Evolutionary conservation across 2,113 vertebrate genomes (phyloP), one percentile per base, ranked within the genome.

Genomic region (Opisthocomus hoazin): DNA sequence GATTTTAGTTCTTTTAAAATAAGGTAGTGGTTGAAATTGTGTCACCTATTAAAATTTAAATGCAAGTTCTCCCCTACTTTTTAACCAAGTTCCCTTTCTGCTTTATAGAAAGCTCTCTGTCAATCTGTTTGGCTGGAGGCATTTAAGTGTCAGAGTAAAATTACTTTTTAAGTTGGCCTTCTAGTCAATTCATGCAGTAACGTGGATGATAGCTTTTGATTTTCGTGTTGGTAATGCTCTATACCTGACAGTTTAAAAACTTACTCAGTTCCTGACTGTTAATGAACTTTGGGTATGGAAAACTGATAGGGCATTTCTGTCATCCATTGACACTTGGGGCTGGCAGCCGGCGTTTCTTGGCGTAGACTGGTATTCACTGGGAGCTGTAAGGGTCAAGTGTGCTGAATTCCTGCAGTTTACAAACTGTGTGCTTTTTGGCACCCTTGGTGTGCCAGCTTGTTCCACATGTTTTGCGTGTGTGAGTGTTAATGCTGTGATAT

Each of bases 221-320:
- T 46, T 63, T 63, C 9, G 1, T 12, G 5, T 19, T 30, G 37
- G 19, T 63, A 27, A 37, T 12, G 27, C 32, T 56, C 10, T 45
- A 5, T 26, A 65, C 36, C 19, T 50, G 69, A 32, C 34, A 60
- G 36, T 45, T 61, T 27, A 56, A 36, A 26, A 43, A 11, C 16
- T 9, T 46, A 14, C 61, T 70, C 30, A 12, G 5, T 21, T 73
- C 26, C 24, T 64, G 50, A 34, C 63, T 41, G 41, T 64, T 27
- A 81, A 54, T 56, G 77, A 41, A 32, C 13, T 50, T 54, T 3
- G 21, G 50, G 39, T 48, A 4, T 4, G 12, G 36, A 43, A 23
- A 54, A 1, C 32, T 8, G 17, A 3, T 17, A 9, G 22, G 6
- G 9, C 2, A 0, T 54, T 61, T 83, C 43, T 54, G 68, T 45